phyloP scores from a whole-genome alignment of 2,888 invertebrate species.

The Stenichneumon culpator region DNA sequence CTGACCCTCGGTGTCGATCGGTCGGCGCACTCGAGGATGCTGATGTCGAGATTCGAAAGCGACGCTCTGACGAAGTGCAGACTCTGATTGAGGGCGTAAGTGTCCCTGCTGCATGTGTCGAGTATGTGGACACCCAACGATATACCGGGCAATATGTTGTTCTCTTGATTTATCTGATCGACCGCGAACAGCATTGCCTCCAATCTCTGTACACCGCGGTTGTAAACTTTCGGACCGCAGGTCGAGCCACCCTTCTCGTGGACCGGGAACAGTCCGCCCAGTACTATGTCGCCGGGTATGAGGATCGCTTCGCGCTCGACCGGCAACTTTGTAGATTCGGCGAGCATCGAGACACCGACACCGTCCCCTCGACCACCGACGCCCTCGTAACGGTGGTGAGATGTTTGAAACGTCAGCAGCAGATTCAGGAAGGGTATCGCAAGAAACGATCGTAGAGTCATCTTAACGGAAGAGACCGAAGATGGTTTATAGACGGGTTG shows the following conservation, averaged over 20 bases:
- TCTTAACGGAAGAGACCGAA: conserved; percentile 45
- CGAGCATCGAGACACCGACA: conserved; percentile 28
- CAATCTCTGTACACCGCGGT: conserved; percentile 88
- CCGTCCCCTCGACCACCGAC: neutral
- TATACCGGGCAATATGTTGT: conserved; percentile 85
- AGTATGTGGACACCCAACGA: conserved; percentile 87
- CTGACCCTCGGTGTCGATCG: conserved; percentile 85
- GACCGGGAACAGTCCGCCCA: conserved; percentile 88
- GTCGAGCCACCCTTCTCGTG: conserved; percentile 87
- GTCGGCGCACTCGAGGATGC: conserved; percentile 86
- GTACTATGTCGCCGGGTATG: conserved; percentile 87
- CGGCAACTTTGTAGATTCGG: conserved; percentile 67
- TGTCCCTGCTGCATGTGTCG: conserved; percentile 88
- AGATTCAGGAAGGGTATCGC: conserved; percentile 70
- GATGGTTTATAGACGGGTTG: conserved; percentile 13
- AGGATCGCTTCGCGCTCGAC: conserved; percentile 83
- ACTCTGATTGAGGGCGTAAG: conserved; percentile 88
- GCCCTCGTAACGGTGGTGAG: conserved; percentile 32
- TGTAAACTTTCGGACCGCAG: conserved; percentile 86
- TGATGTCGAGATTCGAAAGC: conserved; percentile 85
- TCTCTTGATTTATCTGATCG: conserved; percentile 87
- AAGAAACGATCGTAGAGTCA: conserved; percentile 61
- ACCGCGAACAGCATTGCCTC: conserved; percentile 89
- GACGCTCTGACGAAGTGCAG: conserved; percentile 87
- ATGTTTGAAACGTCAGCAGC: conserved; percentile 71